phyloP scores from a whole-genome alignment of 2,888 invertebrate genomes.

The Acrobasis repandana region DNA sequence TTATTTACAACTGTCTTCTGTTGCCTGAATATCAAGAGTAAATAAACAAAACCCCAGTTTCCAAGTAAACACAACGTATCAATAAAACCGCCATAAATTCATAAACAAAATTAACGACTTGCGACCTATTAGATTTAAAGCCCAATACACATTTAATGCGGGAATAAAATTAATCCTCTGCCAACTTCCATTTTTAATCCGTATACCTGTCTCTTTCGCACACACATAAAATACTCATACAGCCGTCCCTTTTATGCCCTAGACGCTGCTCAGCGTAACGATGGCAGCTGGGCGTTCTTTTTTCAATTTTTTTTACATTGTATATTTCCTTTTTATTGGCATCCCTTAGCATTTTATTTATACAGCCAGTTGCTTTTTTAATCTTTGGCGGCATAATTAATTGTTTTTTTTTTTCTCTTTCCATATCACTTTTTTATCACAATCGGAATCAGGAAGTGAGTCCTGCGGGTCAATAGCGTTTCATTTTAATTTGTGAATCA shows the following conservation, averaged over 20 bases:
- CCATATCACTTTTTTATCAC: constrained; percentile 29
- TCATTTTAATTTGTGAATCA: constrained; percentile 3
- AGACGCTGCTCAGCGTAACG: constrained; percentile 60
- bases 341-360: constrained; percentile 69
- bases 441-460: constrained; percentile 30
- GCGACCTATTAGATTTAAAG: constrained; percentile 62
- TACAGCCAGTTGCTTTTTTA: constrained; percentile 73
- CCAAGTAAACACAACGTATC: constrained; percentile 26
- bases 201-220: constrained; percentile 52
- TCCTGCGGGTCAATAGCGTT: constrained; percentile 3
- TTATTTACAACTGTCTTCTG: neutral
- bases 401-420: constrained; percentile 47
- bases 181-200: constrained; percentile 66
- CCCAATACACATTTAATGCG: constrained; percentile 65
- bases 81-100: constrained; percentile 49
- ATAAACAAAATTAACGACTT: constrained; percentile 63
- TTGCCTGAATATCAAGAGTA: neutral
- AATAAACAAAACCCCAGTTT: constrained; percentile 14
- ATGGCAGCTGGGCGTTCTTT: constrained; percentile 76
- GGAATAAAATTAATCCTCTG: constrained; percentile 72
- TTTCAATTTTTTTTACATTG: constrained; percentile 63
- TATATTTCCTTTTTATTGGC: constrained; percentile 66
- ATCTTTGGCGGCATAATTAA: constrained; percentile 60
- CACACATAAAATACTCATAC: constrained; percentile 32
- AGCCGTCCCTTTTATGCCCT: constrained; percentile 51